Base-by-base conservation (phyloP, 2,113 vertebrate species). In the Scomber scombrus region DNA sequence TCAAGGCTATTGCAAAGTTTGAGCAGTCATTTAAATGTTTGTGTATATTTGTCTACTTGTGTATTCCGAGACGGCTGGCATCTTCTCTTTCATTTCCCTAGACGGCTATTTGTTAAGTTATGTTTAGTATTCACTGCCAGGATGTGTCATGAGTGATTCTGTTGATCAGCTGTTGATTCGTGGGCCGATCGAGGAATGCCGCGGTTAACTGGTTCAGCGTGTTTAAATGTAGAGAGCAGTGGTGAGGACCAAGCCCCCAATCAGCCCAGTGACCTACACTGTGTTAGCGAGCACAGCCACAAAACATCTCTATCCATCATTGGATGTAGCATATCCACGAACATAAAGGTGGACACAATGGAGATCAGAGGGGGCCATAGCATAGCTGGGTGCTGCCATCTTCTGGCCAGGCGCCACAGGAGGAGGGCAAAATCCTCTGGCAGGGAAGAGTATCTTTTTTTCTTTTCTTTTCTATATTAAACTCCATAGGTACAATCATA, bases 361-460 rank as follows among this genome's bases (percentile, higher is more conserved):
- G 72, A 72, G 78, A 80, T 60, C 77, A 80, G 80, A 71, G 51
- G 62, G 75, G 73, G 82, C 82, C 73, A 70, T 89, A 92, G 55
- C 64, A 50, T 87, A 95, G 93, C 92, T 86, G 85, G 65, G 93
- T 94, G 94, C 93, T 92, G 93, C 93, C 94, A 95, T 95, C 95
- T 95, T 84, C 91, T 95, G 95, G 94, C 58, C 84, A 13, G 46
- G 61, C 55, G 29, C 67, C 66, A 79, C 70, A 74, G 11, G 19
- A 75, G 47, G 71, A 9, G 6, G 11, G 49, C 21, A 63, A n/a
- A 67, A 49, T 50, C 40, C 16, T 73, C 34, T 31, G 1, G 0
- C 11, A 52, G 9, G 34, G 34, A 7, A 10, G 9, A 68, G 47
- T 16, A 71, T 56, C 23, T 8, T 31, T 18, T 23, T 54, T 19